Evolutionary conservation across 2,888 invertebrate species (phyloP).

Genomic region (Folsomia manolachei): DNA sequence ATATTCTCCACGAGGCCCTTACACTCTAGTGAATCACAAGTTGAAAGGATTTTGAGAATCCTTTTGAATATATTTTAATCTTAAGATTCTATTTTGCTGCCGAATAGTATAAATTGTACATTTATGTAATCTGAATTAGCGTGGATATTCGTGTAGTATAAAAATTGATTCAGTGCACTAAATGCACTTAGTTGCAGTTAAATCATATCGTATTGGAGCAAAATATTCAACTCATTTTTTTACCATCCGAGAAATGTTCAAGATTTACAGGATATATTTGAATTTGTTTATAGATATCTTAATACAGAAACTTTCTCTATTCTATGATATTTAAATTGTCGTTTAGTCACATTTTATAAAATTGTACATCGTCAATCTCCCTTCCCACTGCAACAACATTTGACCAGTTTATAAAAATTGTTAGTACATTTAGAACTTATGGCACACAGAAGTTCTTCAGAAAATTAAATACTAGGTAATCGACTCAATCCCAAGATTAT

Average conservation of each 20-base stretch:
- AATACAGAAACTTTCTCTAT: too few species aligned
- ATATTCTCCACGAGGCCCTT: background rate
- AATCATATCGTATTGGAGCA: too few species aligned
- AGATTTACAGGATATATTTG: too few species aligned
- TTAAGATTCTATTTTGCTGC: too few species aligned
- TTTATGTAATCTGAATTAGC: background rate
- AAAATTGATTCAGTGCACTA: background rate
- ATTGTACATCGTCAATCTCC: background rate
- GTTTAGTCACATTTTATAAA: background rate
- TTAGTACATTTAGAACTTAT: too few species aligned
- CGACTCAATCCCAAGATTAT: too few species aligned
- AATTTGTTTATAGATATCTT: too few species aligned
- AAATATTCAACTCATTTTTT: too few species aligned
- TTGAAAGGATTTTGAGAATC: slow-evolving; percentile 12
- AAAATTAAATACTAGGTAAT: background rate
- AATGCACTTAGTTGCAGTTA: too few species aligned
- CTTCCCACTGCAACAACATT: background rate
- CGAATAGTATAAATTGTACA: background rate
- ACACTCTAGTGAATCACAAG: slow-evolving; percentile 7
- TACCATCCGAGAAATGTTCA: too few species aligned
- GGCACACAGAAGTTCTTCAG: background rate
- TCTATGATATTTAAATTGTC: background rate
- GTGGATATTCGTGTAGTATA: background rate
- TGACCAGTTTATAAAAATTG: too few species aligned
- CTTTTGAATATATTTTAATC: background rate